Base-by-base conservation (phyloP, 2,113 vertebrate species). In the Nannobrachium achirus region DNA sequence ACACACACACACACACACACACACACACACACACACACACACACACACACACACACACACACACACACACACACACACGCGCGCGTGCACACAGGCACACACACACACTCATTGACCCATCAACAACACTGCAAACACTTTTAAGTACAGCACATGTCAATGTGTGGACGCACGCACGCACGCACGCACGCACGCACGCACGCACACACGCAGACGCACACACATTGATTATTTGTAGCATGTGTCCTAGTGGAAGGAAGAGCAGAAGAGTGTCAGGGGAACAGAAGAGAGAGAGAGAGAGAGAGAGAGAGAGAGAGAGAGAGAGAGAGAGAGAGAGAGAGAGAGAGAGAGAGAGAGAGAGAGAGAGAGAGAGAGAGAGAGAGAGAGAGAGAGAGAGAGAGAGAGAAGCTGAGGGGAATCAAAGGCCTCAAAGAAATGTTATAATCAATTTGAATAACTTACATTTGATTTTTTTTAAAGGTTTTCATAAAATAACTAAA, bases 81-180 rank as follows among this genome's bases (percentile, higher is more conserved):
- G 62, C 50, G 39, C 61, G 50, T 10, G 25, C 63, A 56, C 61
- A 63, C 51, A 25, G 51, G 58, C 41, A 48, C 67, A 63, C 71
- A 10, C 15, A 18, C 62, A 18, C 3, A 25, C 33, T 40, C 73
- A 85, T 75, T 77, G 78, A 82, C 71, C 65, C 72, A 63, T 71
- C 63, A 76, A 73, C 80, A 79, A 75, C 41, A 46, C 58, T 62
- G 63, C 56, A 69, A 66, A 81, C 78, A 84, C 83, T 81, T 87
- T 77, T 64, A 84, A 83, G 75, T 71, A 73, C 79, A 89, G 70
- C 82, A 78, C 58, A 80, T 82, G 78, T 87, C 78, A 76, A 74
- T 81, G 82, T 70, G 78, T 70, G 68, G 65, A 59, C 59, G 19
- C 53, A 76, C 40, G 42, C 50, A 56, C 40, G 67, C 69, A 71